Base-by-base conservation (phyloP, 2,797 vertebrate genomes). In the Gambusia yucatana region DNA sequence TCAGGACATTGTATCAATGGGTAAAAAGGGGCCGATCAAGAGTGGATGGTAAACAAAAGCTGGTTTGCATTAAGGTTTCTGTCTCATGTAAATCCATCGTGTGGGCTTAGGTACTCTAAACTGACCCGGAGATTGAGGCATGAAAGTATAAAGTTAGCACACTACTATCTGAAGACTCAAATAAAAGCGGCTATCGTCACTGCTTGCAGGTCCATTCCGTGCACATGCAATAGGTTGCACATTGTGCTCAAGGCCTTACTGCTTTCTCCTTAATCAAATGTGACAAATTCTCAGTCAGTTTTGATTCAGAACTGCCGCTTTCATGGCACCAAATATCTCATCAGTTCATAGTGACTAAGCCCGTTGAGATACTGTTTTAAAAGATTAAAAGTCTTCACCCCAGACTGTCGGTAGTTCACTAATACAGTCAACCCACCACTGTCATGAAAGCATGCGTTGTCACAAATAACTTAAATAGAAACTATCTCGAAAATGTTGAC, bases 401-500 rank as follows among this genome's bases (percentile, higher is more conserved):
- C 91, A 86, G 90, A 88, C 88, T 87, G 90, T 95, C 91, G 89
- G 90, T 94, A 92, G 86, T 93, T 91, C 94, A 95, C 87, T 89
- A 89, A 93, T 93, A 85, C 93, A 91, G 88, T 93, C 93, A 89
- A 94, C 86, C 87, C 92, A 92, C 88, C 88, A 90, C 89, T 79
- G 86, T 93, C 93, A 92, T 91, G 86, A 93, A 96, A 96, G 96
- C 97, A 98, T 97, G 96, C 96, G 96, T 94, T 95, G 94, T 96
- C 95, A 96, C 96, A 92, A 93, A 95, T 94, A 52, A 94, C 94
- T 93, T 95, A 94, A 94, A 93, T 92, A 92, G 91, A 93, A 94
- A 95, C 92, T 95, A 94, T 95, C 93, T 96, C 92, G 91, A 94
- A 94, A 92, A 91, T 91, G 91, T 95, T 95, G 95, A 96, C 93